A percentile compares a stretch with the other conserved stretches of the same genome.
Conservation (phyloP, 2,797 vertebrate species). For the Ctenosaura bakeri region DNA sequence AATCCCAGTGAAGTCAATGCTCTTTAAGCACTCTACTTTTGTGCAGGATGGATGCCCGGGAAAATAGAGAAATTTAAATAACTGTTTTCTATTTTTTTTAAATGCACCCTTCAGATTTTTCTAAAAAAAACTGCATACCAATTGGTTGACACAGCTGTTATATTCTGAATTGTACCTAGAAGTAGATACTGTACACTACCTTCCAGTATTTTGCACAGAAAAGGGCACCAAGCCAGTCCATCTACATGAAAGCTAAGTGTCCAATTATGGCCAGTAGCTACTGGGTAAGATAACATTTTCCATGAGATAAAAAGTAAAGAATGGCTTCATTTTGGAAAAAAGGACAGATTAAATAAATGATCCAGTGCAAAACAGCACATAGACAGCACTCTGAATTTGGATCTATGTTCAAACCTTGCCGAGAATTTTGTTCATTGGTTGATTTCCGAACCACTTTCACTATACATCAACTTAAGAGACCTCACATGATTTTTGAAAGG, state of each 20-base stretch:
- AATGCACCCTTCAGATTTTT: background rate
- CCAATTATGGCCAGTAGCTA: background rate
- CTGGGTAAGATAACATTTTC: background rate
- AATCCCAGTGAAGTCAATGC: conserved; percentile 17
- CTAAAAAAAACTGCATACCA: background rate
- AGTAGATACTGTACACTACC: background rate
- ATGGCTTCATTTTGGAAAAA: no score
- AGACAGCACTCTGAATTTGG: no score
- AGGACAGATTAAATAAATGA: no score
- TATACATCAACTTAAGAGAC: background rate
- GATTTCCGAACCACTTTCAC: background rate
- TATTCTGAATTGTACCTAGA: background rate
- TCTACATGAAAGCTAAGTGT: background rate
- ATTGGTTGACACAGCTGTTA: background rate
- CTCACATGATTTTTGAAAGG: background rate
- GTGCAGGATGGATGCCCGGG: background rate
- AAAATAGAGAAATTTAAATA: conserved; percentile 14
- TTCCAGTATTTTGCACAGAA: background rate
- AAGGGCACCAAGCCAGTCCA: background rate
- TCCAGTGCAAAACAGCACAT: background rate
- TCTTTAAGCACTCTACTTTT: conserved; percentile 13
- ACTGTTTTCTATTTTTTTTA: background rate
- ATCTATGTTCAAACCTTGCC: background rate
- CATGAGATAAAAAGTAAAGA: background rate
- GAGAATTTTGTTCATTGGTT: background rate